Evolutionary conservation across 2,888 invertebrate genomes (phyloP).

Genomic region (Athalia cordata): DNA sequence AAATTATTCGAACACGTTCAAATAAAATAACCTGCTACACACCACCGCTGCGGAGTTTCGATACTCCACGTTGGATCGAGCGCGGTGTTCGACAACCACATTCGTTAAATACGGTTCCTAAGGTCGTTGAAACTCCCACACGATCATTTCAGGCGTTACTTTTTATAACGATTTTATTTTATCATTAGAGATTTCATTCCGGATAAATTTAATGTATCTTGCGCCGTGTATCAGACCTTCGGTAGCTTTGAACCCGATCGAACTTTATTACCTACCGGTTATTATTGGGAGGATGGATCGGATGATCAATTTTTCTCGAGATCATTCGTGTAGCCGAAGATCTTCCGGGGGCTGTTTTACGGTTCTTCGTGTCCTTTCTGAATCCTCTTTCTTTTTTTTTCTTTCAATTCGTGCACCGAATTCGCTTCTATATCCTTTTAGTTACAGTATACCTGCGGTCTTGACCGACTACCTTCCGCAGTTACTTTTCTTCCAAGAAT

Average conservation of each 20-base stretch:
- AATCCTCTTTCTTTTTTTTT: neutral
- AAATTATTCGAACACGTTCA: neutral
- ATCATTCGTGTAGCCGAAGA: slow-evolving; percentile 10
- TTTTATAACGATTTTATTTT: neutral
- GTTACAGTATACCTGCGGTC: slow-evolving; percentile 6
- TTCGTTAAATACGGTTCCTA: neutral
- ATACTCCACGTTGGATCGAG: no score
- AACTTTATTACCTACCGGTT: neutral
- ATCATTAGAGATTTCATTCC: no score
- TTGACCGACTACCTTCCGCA: neutral
- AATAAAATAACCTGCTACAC: neutral
- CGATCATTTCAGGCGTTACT: neutral
- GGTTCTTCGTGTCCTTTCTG: slow-evolving; percentile 9
- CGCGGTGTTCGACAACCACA: no score
- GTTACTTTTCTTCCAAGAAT: slow-evolving; percentile 31
- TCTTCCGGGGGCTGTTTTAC: neutral
- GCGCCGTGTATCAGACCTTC: neutral
- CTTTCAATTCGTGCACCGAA: slow-evolving; percentile 2
- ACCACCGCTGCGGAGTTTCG: no score
- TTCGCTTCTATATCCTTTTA: slow-evolving; percentile 3
- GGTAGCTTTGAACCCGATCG: neutral
- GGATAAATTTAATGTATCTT: neutral
- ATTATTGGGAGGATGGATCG: slow-evolving; percentile 1
- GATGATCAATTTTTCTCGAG: slow-evolving; percentile 23
- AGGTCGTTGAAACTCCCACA: neutral